Evolutionary conservation across 2,888 invertebrate species (phyloP), one percentile per base, ranked within the genome.

Genomic region (Corbicula japonica): DNA sequence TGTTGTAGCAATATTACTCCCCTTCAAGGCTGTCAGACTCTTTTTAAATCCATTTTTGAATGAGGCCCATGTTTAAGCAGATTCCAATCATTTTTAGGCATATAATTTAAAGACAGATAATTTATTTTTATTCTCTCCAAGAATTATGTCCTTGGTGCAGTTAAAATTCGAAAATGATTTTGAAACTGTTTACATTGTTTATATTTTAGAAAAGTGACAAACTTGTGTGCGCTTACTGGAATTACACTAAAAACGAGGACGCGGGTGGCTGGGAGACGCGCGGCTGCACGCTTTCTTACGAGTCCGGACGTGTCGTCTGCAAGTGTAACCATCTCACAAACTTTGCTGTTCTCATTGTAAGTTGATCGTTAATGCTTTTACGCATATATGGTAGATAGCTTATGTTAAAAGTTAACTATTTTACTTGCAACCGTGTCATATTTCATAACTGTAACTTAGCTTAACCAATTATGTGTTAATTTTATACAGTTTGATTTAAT

Each of bases 311-410:
- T 12, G 76, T 88, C n/a, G 66, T 89, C 18, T 92, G 92, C 72
- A 73, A 83, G 58, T 92, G 92, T 81, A 84, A 90, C 68, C 92
- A 92, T 77, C 86, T 92, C 21, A 92, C 92, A 32, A 92, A 91
- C 76, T 92, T 92, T 80, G 91, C 92, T 18, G 87, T 90, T n/a
- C 80, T 90, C 0, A 65, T 90, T 70, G 90, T 89, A 80, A 82
- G 85, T 87, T 28, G 12, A 63, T n/a, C 21, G 8, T 34, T n/a
- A n/a, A n/a, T 6, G 35, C 41, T 41, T 2, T 28, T 41, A 5
- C 21, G 12, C 41, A 23, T 26, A 1, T 30, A 6, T 56, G 30
- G 1, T 30, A 54, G 28, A 10, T 56, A 28, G n/a, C 15, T 56
- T 56, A 30, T 18, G 8, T 50, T 21, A 8, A 21, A 10, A 12